phyloP scores from a whole-genome alignment of 2,888 invertebrate genomes.

The Trissolcus brochymenae region DNA sequence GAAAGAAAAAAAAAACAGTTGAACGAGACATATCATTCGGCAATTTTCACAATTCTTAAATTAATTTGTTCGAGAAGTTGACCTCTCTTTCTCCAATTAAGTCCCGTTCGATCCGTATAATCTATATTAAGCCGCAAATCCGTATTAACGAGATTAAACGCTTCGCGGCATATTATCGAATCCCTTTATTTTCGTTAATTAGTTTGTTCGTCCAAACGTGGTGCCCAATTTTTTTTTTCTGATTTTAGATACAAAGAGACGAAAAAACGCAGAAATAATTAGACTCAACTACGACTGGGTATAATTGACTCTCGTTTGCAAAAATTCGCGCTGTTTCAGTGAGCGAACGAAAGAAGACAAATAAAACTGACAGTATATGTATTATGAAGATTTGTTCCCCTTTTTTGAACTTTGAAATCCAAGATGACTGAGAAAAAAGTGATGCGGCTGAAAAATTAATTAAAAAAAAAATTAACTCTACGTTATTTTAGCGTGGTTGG shows the following conservation, averaged over 20 bases:
- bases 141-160: conserved; percentile 65
- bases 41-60: conserved; percentile 24
- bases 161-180: conserved; percentile 55
- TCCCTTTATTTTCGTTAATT: conserved; percentile 57
- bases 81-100: conserved; percentile 42
- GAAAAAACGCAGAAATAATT: conserved; percentile 31
- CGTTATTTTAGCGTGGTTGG: conserved; percentile 43
- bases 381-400: neutral
- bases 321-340: neutral
- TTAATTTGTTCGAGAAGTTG: conserved; percentile 23
- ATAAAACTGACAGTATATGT: neutral
- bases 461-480: conserved; percentile 51
- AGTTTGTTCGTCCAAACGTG: conserved; percentile 57
- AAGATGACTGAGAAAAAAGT: conserved; percentile 38
- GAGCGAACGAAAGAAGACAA: neutral
- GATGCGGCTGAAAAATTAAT: conserved; percentile 27
- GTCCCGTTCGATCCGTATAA: conserved; percentile 57
- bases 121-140: conserved; percentile 58
- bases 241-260: conserved; percentile 23
- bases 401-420: neutral
- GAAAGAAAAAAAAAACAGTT: too few species aligned
- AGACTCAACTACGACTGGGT: conserved; percentile 14
- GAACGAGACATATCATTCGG: conserved; percentile 19
- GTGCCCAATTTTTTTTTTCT: conserved; percentile 41
- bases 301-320: conserved; percentile 7